Base-by-base conservation (phyloP, 2,888 invertebrate species). In the Drosophila mettleri region DNA sequence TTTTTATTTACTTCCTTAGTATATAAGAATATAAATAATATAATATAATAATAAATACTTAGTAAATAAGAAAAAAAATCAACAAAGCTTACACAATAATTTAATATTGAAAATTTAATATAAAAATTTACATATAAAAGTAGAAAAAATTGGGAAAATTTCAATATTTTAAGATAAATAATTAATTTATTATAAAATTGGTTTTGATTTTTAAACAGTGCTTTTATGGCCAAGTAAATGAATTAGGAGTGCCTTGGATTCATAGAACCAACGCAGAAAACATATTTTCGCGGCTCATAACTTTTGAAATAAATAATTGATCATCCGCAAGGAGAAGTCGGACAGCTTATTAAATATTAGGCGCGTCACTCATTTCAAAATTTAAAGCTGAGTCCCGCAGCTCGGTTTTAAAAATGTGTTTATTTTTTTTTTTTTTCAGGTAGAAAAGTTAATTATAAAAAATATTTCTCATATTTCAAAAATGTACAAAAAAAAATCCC, bases 391-490 rank as follows among this genome's bases (percentile, higher is more conserved):
- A 12, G 16, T 6, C 8, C 12, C 5, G 39, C 43, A 18, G 62
- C 27, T 14, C 12, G 59, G 58, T 58, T 34, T 27, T 62, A 33
- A 39, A 8, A 41, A 66, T 48, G 46, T 67, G 62, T 41, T 24
- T 27, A 24, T 43, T 27, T 27, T 29, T 16, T 41, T 24, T 27
- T 24, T 43, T 27, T 27, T 29, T 16, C 38, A 3, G 31, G 9
- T 29, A 2, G n/a, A 22, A 49, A 58, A 72, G 34, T 66, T 69
- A 24, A 67, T 62, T 58, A 62, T 54, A 69, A 59, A 63, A 72
- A 57, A n/a, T n/a, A n/a, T n/a, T n/a, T 67, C 68, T 55, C 16
- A 66, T 62, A 63, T 69, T 62, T 64, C 22, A 33, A 65, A 34
- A 63, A 41, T 52, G 22, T 51, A 39, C 22, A 69, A 54, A 46